These are phyloP conservation scores for Catharus ustulatus DNA, from an alignment of 2,797 vertebrate genomes.

Conservation along the genomic window DNA sequence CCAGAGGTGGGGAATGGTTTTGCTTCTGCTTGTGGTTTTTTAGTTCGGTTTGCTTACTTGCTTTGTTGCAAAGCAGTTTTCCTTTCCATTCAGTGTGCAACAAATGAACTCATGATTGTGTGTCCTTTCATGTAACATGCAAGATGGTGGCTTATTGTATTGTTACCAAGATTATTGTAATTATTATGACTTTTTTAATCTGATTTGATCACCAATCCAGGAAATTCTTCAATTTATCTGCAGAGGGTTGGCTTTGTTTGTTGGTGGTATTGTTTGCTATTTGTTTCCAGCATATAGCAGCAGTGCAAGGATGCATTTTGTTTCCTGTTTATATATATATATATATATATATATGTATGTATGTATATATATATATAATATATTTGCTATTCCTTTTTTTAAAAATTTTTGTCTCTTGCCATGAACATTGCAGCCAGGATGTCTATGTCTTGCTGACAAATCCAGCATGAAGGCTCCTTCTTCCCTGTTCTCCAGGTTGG, in stretches of 20 bases:
- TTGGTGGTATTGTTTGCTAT: slow-evolving; percentile 68
- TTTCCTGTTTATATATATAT: slow-evolving; percentile 75
- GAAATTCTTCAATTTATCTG: slow-evolving; percentile 75
- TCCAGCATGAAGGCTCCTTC: slow-evolving; percentile 80
- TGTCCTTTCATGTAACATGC: slow-evolving; percentile 56
- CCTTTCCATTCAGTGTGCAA: slow-evolving; percentile 71
- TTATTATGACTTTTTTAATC: slow-evolving; percentile 10
- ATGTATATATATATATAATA: slow-evolving; percentile 79
- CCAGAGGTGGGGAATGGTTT: slow-evolving; percentile 62
- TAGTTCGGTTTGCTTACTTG: slow-evolving; percentile 64
- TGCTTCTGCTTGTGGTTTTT: slow-evolving; percentile 64
- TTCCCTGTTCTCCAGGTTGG: slow-evolving; percentile 72
- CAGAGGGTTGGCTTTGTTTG: slow-evolving; percentile 70
- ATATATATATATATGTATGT: slow-evolving; percentile 28
- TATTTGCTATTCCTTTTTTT: slow-evolving; percentile 80
- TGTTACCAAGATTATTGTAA: slow-evolving; percentile 43
- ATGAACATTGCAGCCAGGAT: slow-evolving; percentile 74
- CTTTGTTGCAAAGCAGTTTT: slow-evolving; percentile 75
- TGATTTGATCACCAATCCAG: slow-evolving; percentile 64
- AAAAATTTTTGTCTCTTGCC: slow-evolving; percentile 72
- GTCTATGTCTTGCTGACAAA: slow-evolving; percentile 71
- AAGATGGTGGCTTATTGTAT: slow-evolving; percentile 45
- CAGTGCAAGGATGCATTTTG: slow-evolving; percentile 79
- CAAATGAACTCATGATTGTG: slow-evolving; percentile 56
- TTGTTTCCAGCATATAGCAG: slow-evolving; percentile 75